These are phyloP conservation scores for Seira ritae DNA, from an alignment of 2,888 invertebrate species.

Conservation along the genomic window DNA sequence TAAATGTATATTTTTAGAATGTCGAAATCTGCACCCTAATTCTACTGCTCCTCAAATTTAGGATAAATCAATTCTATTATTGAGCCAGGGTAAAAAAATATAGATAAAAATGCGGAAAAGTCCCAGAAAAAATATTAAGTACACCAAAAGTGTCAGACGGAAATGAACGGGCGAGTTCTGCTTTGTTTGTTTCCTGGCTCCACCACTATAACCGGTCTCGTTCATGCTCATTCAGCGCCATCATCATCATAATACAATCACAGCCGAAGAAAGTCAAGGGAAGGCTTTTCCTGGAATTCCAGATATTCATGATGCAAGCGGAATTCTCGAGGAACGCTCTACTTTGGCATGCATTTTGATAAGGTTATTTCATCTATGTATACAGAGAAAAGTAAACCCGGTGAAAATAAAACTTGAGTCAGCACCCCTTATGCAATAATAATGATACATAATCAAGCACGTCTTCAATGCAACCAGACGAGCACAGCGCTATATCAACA, in stretches of 20 bases:
- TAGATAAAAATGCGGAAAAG: conserved; percentile 19
- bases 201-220: neutral
- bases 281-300: conserved; percentile 7
- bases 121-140: neutral
- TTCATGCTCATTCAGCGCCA: neutral
- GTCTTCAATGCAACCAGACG: neutral
- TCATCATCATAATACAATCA: too few species aligned
- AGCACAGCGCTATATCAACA: neutral
- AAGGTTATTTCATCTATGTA: conserved; percentile 11
- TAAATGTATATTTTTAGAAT: neutral
- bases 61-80: conserved; percentile 10
- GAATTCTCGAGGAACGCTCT: neutral
- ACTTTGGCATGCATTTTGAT: neutral
- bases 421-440: conserved; percentile 36
- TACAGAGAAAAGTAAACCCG: neutral
- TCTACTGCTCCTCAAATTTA: neutral
- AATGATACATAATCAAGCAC: conserved; percentile 17
- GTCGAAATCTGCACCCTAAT: neutral
- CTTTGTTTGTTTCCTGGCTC: neutral
- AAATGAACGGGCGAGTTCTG: neutral
- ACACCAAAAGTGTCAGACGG: neutral
- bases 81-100: neutral
- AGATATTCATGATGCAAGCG: conserved; percentile 9
- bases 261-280: neutral
- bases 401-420: neutral